Conservation (phyloP, 2,797 vertebrate species). For the Sebastolobus alascanus region DNA sequence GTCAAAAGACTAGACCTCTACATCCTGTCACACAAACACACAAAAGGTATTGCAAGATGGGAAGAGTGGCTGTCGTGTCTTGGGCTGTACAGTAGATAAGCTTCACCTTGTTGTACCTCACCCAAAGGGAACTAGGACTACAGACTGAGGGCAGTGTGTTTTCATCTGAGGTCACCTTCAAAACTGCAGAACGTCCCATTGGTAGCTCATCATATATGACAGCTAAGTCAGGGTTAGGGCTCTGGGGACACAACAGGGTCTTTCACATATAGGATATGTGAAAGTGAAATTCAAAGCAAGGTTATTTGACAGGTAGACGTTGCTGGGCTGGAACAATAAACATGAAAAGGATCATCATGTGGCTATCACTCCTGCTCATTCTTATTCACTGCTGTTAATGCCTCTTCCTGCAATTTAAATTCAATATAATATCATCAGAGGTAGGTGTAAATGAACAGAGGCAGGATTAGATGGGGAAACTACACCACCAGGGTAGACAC, state of each 20-base stretch:
- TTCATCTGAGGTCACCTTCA: slow-evolving; percentile 35
- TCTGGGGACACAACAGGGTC: slow-evolving; percentile 1
- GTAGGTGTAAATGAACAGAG: background rate
- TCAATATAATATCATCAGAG: background rate
- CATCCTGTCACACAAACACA: background rate
- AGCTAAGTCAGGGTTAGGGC: slow-evolving; percentile 16
- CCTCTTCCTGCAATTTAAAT: background rate
- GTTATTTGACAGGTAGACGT: slow-evolving; percentile 11
- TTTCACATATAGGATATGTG: background rate
- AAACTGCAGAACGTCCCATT: slow-evolving; percentile 2
- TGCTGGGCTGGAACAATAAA: background rate
- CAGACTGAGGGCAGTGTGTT: slow-evolving; percentile 32
- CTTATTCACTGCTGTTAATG: background rate
- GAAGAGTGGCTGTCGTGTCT: background rate
- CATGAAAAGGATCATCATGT: background rate
- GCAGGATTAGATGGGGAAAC: background rate
- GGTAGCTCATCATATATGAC: slow-evolving; percentile 22
- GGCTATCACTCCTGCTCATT: background rate
- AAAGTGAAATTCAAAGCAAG: slow-evolving; percentile 5
- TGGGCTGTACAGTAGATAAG: background rate
- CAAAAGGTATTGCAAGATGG: background rate
- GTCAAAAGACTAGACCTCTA: no score
- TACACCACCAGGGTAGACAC: background rate
- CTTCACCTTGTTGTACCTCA: slow-evolving; percentile 24
- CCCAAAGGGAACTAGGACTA: slow-evolving; percentile 1